These are phyloP conservation scores for Buphagus erythrorhynchus DNA, from an alignment of 2,797 vertebrate species.

Conservation along the genomic window DNA sequence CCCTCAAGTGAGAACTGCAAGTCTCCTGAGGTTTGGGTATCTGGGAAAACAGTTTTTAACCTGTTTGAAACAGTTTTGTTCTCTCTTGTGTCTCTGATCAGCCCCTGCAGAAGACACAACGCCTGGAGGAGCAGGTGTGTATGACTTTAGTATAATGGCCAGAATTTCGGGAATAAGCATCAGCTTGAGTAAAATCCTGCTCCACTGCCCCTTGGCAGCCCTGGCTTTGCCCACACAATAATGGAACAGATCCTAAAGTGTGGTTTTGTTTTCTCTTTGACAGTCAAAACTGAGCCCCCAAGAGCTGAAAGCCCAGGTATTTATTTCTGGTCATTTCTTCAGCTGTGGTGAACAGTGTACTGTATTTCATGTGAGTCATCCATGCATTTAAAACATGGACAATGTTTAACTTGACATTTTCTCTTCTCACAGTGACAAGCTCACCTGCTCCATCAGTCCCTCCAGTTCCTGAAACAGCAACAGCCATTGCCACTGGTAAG, in stretches of 20 bases:
- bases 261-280: not conserved
- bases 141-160: rapidly evolving
- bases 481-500: not conserved
- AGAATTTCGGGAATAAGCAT: not conserved
- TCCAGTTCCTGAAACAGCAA: not conserved
- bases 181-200: not conserved
- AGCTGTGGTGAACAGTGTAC: rapidly evolving
- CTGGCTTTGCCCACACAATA: not conserved
- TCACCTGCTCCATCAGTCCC: rapidly evolving
- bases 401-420: not conserved
- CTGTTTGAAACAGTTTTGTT: not conserved
- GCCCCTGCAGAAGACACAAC: not conserved
- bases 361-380: rapidly evolving
- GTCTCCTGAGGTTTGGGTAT: not conserved
- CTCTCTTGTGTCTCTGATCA: not conserved
- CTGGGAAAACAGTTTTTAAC: not conserved
- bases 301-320: not conserved
- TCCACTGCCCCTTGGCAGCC: not conserved
- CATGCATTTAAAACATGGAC: not conserved
- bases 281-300: rapidly evolving
- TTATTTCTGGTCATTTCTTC: not conserved
- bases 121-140: not conserved
- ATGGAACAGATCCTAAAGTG: not conserved
- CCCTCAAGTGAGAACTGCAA: not conserved
- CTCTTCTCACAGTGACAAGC: not conserved